Percentiles rank a stretch among this genome's conserved stretches.
These are phyloP conservation scores for Lutraria rhynchaena DNA, from an alignment of 1,140 invertebrate genomes.

Conservation along the genomic window DNA sequence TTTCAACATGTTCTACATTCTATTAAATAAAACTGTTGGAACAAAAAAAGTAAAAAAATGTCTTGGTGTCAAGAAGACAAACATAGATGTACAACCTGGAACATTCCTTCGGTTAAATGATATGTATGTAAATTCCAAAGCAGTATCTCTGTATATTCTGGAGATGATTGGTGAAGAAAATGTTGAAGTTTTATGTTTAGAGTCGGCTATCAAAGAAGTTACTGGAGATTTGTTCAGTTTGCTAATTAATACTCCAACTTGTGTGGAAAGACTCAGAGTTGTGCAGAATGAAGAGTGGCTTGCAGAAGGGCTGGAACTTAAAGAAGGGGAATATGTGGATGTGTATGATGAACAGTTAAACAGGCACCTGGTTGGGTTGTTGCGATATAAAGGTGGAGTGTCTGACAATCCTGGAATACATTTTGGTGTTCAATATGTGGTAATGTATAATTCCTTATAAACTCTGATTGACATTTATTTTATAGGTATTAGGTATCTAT, in stretches of 20 bases:
- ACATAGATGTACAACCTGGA: constrained; percentile 74
- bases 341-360: constrained; percentile 73
- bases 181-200: constrained; percentile 66
- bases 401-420: constrained; percentile 72
- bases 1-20: constrained; percentile 63
- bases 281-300: constrained; percentile 74
- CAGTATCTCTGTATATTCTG: constrained; percentile 55
- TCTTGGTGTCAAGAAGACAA: constrained; percentile 57
- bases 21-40: constrained; percentile 67
- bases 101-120: constrained; percentile 64
- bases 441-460: constrained; percentile 48
- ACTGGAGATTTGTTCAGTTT: constrained; percentile 59
- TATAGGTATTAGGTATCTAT: too few relatives aligned
- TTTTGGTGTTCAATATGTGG: constrained; percentile 76
- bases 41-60: constrained; percentile 72
- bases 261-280: constrained; percentile 72
- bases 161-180: constrained; percentile 71
- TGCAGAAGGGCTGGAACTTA: constrained; percentile 68
- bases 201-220: constrained; percentile 64
- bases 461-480: background rate
- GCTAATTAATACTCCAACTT: constrained; percentile 72
- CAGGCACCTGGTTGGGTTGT: constrained; percentile 66
- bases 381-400: constrained; percentile 72
- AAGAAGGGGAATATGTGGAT: constrained; percentile 69
- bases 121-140: constrained; percentile 46